Base-by-base conservation (phyloP, 2,797 vertebrate genomes). In the Aphelocoma californica region DNA sequence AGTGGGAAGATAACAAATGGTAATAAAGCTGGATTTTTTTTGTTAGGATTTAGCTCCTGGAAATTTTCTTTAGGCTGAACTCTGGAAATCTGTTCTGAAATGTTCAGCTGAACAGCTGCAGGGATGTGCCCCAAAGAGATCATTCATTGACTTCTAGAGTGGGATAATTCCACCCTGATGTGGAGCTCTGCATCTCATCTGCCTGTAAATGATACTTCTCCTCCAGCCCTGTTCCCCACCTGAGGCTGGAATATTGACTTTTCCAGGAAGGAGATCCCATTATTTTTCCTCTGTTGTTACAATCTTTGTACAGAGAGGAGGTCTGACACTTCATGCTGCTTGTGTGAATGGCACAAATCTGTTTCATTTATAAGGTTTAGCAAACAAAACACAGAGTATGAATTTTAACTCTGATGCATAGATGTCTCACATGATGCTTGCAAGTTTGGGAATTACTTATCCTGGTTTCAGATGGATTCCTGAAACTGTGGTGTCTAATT, bases 311-410 rank as follows among this genome's bases (percentile, higher is more conserved):
- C 64, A 90, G 94, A 84, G 80, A 72, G 66, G 29, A 87, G 73
- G n/a, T 79, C 70, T 96, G 94, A 74, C 74, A 92, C 86, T 95
- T 94, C 78, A 58, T 15, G 26, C 20, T 80, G 78, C 60, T 86
- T n/a, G 58, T 86, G 81, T 89, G 91, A 90, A 42, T 71, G 90
- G 81, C 77, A 53, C 47, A 71, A 48, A 81, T 82, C 57, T 54
- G 26, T 25, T 29, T 38, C 20, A 40, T 78, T 92, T 40, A 65
- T 58, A 53, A 79, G n/a, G 65, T 92, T 97, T 95, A 86, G n/a
- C 79, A 54, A 81, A 60, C 66, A 91, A 90, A 82, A 67, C 4
- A 21, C 18, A 58, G 48, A 65, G 50, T 50, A 12, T 66, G 61
- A 67, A 74, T 93, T 92, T 86, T 80, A 70, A 53, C 34, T 87